Conservation (phyloP, 2,888 invertebrate species). For the Dicycla oo region DNA sequence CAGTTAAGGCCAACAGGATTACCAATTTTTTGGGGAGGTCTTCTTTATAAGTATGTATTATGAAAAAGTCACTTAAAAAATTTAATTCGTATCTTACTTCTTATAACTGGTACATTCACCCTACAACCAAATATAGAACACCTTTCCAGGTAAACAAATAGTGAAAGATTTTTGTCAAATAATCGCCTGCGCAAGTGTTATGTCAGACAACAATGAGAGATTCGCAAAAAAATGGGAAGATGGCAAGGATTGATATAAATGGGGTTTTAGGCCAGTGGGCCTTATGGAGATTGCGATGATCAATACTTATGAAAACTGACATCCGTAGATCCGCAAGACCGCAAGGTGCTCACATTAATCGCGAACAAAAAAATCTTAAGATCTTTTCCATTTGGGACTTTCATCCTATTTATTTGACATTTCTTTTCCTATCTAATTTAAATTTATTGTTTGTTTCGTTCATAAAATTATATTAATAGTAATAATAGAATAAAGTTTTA, state of each 20-base stretch:
- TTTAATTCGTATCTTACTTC: not conserved
- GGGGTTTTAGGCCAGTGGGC: slow-evolving; percentile 63
- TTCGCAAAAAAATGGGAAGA: slow-evolving; percentile 67
- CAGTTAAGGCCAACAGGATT: too few relatives aligned
- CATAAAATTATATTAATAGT: too few relatives aligned
- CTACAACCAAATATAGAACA: slow-evolving; percentile 72
- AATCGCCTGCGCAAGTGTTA: slow-evolving; percentile 84
- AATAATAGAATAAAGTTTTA: too few relatives aligned
- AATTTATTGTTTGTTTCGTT: not conserved
- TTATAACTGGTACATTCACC: slow-evolving; percentile 65
- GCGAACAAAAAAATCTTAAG: slow-evolving; percentile 28
- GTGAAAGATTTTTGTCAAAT: slow-evolving; percentile 83
- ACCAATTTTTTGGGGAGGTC: too few relatives aligned
- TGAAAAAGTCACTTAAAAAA: not conserved
- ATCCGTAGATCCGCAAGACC: slow-evolving; percentile 80
- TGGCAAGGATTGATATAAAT: slow-evolving; percentile 78
- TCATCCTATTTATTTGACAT: slow-evolving; percentile 2
- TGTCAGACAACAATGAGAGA: slow-evolving; percentile 70
- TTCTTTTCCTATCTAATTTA: not conserved
- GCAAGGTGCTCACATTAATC: slow-evolving; percentile 72
- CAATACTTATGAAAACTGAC: slow-evolving; percentile 63
- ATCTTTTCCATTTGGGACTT: slow-evolving; percentile 38
- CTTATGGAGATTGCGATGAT: slow-evolving; percentile 72
- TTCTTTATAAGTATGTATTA: too few relatives aligned
- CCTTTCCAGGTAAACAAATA: slow-evolving; percentile 80